Evolutionary conservation across 2,113 vertebrate genomes (phyloP), one percentile per base, ranked within the genome.

Genomic region (Hirundichthys speculiger): DNA sequence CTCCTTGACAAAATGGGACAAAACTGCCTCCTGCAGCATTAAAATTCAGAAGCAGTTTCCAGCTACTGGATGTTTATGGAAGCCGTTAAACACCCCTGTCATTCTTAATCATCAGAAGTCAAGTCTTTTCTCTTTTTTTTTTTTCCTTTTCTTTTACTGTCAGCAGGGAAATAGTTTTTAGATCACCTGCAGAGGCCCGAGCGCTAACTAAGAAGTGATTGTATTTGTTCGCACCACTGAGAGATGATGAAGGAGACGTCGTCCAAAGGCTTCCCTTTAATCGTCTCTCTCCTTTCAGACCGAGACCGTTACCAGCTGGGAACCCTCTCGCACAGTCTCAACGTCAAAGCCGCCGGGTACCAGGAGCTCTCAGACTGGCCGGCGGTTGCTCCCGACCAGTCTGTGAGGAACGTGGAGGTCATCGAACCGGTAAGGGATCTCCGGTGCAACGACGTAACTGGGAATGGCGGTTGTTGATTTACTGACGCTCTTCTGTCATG

Each of bases 331-430:
- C 96, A 99, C 88, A 95, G 93, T 1, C 91, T 99, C 61, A 98
- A 98, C 66, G 87, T 73, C 62, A 95, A 93, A 92, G 94, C 95
- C 18, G 56, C 71, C 0, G 97, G 96, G 3, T 99, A 98, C 90
- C 92, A 96, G 89, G 96, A 99, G 90, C 94, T 99, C 57, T 96
- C 94, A 0, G 91, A 96, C 79, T 99, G 98, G 97, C 98, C 96
- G 2, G 88, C 91, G 30, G 93, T 93, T 53, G 96, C 96, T 1
- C 97, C 96, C 2, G 96, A 99, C 86, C 94, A 94, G 25, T 94
- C 96, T 0, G 96, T 96, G 79, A 92, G 98, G 85, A 98, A 97
- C 0, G 96, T 99, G 11, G 96, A 99, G 4, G 86, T 96, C 59
- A 80, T 92, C 0, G 96, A 97, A 77, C 85, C 90, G 85, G 98